Base-by-base conservation (phyloP, 2,797 vertebrate genomes). In the Spheniscus humboldti region DNA sequence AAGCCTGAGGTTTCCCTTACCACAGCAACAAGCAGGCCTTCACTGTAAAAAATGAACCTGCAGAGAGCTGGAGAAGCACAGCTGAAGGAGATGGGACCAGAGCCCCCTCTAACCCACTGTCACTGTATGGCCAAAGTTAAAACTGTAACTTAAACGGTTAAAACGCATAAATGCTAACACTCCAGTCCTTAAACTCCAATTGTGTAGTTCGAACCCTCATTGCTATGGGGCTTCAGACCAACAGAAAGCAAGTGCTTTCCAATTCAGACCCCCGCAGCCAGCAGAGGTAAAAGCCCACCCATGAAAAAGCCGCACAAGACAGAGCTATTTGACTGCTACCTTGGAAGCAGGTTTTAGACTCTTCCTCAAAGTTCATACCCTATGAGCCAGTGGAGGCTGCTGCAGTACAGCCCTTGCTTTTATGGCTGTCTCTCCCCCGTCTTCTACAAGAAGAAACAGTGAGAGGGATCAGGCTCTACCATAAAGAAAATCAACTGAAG, bases 381-480 rank as follows among this genome's bases (percentile, higher is more conserved):
- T 8, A 1, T 3, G 8, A 45, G 16, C 10, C 31, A 8, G 6
- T 0, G 2, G 25, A 41, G 8, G 28, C 22, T 33, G 35, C 47
- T 62, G 24, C 47, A 59, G 19, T 3, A 57, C 30, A 68, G 43
- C 8, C 9, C 9, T 23, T 14, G 5, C 18, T 23, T 47, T 9
- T 3, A 4, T 0, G 2, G 15, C 1, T 6, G 3, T 9, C 9
- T 10, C 5, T 16, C 31, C 25, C 7, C 1, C 0, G 6, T 25
- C 10, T 64, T 35, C 13, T 10, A 11, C 4, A 63, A 57, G 6
- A 28, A 37, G 13, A 8, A 75, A 31, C 1, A 50, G 5, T 1
- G 18, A 28, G 13, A 52, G 4, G 2, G 7, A 2, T 16, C 23
- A 47, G n/a, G 43, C 3, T 11, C 22, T 10, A 12, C 28, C 6